Evolutionary conservation across 2,888 invertebrate genomes (phyloP), one percentile per base, ranked within the genome.

Genomic region (Philereme transversata): DNA sequence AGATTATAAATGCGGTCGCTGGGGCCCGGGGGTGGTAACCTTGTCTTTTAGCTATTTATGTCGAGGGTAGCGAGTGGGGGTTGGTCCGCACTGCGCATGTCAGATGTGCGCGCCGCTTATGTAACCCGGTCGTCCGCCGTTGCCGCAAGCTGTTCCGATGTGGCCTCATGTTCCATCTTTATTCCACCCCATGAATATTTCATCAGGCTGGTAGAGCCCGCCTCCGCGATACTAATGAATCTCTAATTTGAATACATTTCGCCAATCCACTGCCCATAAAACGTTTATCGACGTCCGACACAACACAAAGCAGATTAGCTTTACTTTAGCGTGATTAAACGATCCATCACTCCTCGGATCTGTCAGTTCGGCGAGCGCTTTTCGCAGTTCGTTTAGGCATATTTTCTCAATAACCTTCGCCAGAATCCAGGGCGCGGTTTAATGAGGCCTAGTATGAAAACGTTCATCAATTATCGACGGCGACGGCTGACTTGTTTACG

Each of bases 1-100:
- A 86, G 86, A 90, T 90, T 90, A 89, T 87, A 88, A 90, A 89
- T 87, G 88, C 86, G 89, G 88, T 87, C 84, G 86, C 77, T 70
- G 82, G 82, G 85, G 87, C 83, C 81, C 78, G 81, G 82, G 88
- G 90, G 89, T 88, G 90, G 91, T 86, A 91, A 91, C 91, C 91
- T 90, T 92, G 91, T 88, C 83, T 89, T 87, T 90, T 84, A 90
- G 88, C 87, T 92, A 92, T 92, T 91, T 92, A 91, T 90, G 90
- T 86, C 81, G 89, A 84, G 87, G 89, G 88, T 86, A 80, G 83
- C 70, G 75, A 81, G 81, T 75, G 82, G 85, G 77, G 88, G 84
- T 83, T 75, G 78, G 77, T 64, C 75, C 78, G 79, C 83, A 81
- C 70, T 81, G 89, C 90, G 92, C 90, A 87, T 82, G 89, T 84